phyloP scores from a whole-genome alignment of 2,113 vertebrate genomes.

The Pangasianodon gigas region DNA sequence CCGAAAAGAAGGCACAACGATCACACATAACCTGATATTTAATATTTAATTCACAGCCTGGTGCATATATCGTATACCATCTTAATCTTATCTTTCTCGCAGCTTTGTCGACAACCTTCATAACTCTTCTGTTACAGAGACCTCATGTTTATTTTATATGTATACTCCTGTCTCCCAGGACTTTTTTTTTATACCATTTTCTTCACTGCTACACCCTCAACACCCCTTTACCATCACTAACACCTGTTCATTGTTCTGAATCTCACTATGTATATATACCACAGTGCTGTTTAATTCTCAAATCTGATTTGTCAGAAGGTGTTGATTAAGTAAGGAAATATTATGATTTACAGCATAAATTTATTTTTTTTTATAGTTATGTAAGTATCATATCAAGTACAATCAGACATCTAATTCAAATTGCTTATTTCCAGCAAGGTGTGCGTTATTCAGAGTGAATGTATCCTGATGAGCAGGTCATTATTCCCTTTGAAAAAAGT shows the following conservation, averaged over 20 bases:
- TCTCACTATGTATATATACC: neutral
- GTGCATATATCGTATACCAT: neutral
- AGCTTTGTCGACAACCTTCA: neutral
- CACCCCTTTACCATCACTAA: neutral
- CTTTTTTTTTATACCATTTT: neutral
- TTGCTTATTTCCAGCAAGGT: constrained; percentile 42
- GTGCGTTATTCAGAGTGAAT: constrained; percentile 36
- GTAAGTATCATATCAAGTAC: neutral
- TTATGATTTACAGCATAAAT: neutral
- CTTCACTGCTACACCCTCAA: neutral
- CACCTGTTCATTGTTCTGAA: neutral
- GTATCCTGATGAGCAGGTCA: constrained; percentile 21
- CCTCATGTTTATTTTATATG: neutral
- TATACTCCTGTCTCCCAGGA: neutral
- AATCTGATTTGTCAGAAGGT: neutral
- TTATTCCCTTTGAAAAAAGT: neutral
- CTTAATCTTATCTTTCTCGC: neutral
- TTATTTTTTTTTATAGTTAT: neutral
- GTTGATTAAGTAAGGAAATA: neutral
- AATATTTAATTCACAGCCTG: constrained; percentile 2
- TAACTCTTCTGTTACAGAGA: neutral
- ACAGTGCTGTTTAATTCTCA: neutral
- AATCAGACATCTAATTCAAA: neutral
- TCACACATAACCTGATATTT: neutral
- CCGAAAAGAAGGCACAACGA: neutral